Evolutionary conservation across 2,113 vertebrate genomes (phyloP).

Genomic region (Tamias sibiricus): DNA sequence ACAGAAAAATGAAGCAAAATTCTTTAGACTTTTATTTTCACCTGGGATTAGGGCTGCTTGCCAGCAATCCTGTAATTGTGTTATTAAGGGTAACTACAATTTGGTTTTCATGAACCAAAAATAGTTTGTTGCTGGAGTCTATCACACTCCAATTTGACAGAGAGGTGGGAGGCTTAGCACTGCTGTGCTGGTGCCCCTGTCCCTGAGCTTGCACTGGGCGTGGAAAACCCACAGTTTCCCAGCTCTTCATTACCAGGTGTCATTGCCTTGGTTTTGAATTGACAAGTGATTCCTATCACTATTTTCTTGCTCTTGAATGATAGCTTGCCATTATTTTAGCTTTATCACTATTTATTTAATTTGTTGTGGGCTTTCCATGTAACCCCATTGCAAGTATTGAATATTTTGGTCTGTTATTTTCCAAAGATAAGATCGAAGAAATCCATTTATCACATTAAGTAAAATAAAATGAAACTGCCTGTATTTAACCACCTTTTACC

Average conservation of each 20-base stretch:
- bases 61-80: neutral
- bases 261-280: neutral
- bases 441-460: neutral
- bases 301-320: slow-evolving; percentile 43
- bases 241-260: neutral
- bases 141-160: neutral
- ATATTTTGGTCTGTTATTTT: slow-evolving; percentile 35
- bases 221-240: neutral
- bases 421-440: neutral
- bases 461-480: neutral
- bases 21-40: slow-evolving; percentile 49
- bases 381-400: neutral
- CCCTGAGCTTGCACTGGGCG: neutral
- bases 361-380: neutral
- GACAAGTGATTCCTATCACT: neutral
- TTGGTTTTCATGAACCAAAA: slow-evolving; percentile 35
- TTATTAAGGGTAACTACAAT: slow-evolving; percentile 36
- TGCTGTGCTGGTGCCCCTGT: neutral
- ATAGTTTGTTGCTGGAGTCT: slow-evolving; percentile 2
- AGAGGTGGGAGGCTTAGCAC: neutral
- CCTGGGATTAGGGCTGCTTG: neutral
- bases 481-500: neutral
- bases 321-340: slow-evolving; percentile 16
- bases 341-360: slow-evolving; percentile 31
- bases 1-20: neutral